Evolutionary conservation across 2,797 vertebrate genomes (phyloP), one percentile per base, ranked within the genome.

Genomic region (Esox lucius): DNA sequence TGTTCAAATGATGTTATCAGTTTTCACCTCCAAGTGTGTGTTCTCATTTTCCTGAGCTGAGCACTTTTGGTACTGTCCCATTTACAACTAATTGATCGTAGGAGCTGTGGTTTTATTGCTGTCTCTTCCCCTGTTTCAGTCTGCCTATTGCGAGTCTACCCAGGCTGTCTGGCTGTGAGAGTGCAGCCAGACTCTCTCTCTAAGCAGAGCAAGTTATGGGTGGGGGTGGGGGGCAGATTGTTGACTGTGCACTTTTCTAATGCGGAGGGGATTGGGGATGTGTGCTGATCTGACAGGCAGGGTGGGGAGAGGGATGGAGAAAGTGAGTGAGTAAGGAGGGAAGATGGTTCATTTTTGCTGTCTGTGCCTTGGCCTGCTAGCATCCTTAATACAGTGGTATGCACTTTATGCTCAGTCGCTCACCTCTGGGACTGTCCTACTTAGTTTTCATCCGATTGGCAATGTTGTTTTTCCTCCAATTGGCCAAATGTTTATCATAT

Each of bases 171-270:
- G 73, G 70, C 75, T 81, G 75, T 80, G 71, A 69, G 13, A 59
- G 12, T 59, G 53, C 53, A 59, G 19, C 65, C 75, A 51, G 71
- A 68, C 64, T 76, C 71, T 26, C 71, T 26, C 64, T 70, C 46
- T 3, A 22, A 59, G 53, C 53, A 9, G 53, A 70, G 81, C 71
- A 12, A 68, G 65, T 42, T 70, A 74, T 72, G 28, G 28, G 28
- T 28, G 28, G 28, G 53, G n/a, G 35, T 53, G 69, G 7, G 33
- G 78, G 71, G 64, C 59, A 71, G 69, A 51, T 71, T 83, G 73
- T 75, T 81, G 75, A 80, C 69, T 48, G 31, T n/a, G 68, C 72
- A 72, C 61, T 75, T 80, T 80, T 75, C 49, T 71, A 68, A 68
- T 71, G 71, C 65, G 66, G 62, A 72, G 77, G 46, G 39, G 68